These are phyloP conservation scores for Otis tarda DNA, from an alignment of 2,113 vertebrate species.

Conservation along the genomic window DNA sequence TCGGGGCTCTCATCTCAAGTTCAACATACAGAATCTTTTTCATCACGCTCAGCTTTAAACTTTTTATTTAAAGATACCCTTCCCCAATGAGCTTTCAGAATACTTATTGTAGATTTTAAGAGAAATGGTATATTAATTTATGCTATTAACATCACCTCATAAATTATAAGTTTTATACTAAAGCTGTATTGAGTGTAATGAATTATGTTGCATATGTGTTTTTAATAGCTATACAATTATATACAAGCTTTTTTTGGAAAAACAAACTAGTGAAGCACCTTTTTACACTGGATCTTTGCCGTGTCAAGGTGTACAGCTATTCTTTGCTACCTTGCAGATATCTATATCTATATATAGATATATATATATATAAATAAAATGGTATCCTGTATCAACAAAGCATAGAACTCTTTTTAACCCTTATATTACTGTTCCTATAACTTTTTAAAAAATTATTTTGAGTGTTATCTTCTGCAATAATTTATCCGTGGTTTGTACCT, in stretches of 20 bases:
- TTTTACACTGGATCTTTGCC: constrained; percentile 85
- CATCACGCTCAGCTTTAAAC: constrained; percentile 81
- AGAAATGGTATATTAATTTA: constrained; percentile 90
- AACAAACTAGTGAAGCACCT: constrained; percentile 82
- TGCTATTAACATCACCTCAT: constrained; percentile 89
- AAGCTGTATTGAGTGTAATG: constrained; percentile 87
- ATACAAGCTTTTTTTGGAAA: constrained; percentile 80
- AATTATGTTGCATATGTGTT: constrained; percentile 87
- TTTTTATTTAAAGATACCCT: constrained; percentile 83
- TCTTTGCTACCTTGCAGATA: constrained; percentile 87
- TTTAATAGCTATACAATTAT: constrained; percentile 85
- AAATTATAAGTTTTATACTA: constrained; percentile 91
- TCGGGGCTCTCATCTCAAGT: constrained; percentile 75
- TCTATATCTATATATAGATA: constrained; percentile 73
- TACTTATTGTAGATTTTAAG: constrained; percentile 87
- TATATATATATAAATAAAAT: constrained; percentile 71
- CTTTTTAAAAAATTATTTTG: constrained; percentile 62
- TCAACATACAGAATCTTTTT: constrained; percentile 69
- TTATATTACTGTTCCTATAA: constrained; percentile 71
- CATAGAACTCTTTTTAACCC: constrained; percentile 76
- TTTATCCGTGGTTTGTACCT: constrained; percentile 80
- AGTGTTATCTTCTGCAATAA: constrained; percentile 75
- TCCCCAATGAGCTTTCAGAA: constrained; percentile 80
- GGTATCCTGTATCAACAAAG: constrained; percentile 76
- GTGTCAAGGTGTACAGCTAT: constrained; percentile 83